phyloP scores from a whole-genome alignment of 2,113 vertebrate genomes.

The Polyodon spathula region DNA sequence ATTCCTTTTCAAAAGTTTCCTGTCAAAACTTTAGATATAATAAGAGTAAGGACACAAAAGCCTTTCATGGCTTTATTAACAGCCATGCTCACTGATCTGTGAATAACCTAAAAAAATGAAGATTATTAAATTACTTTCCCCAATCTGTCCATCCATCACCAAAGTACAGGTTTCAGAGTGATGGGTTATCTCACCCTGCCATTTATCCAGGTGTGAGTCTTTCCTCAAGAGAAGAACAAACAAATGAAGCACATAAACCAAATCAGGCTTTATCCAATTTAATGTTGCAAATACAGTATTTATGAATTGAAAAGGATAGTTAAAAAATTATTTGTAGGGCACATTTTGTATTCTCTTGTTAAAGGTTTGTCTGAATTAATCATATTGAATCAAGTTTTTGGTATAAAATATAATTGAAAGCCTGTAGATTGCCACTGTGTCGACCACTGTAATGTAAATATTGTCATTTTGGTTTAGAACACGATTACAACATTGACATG shows the following conservation, averaged over 20 bases:
- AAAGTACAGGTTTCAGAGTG: constrained; percentile 60
- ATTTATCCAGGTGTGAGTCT: constrained; percentile 39
- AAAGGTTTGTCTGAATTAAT: too few species aligned
- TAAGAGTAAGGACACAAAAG: constrained; percentile 61
- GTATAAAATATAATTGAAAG: too few species aligned
- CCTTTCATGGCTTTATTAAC: constrained; percentile 71
- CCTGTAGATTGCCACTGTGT: too few species aligned
- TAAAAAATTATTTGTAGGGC: too few species aligned
- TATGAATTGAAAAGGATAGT: too few species aligned
- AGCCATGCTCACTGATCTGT: constrained; percentile 71
- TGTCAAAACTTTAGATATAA: constrained; percentile 63
- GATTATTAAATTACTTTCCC: constrained; percentile 75
- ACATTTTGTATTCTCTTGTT: too few species aligned
- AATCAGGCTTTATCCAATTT: constrained; percentile 17
- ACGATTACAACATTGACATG: too few species aligned
- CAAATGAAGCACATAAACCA: constrained; percentile 38
- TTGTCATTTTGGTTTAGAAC: too few species aligned
- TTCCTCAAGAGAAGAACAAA: constrained; percentile 42
- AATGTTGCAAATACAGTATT: too few species aligned
- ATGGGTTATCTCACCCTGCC: constrained; percentile 67
- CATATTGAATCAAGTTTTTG: too few species aligned
- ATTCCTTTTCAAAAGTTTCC: too few species aligned
- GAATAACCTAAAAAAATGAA: constrained; percentile 66
- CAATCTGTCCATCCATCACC: constrained; percentile 74
- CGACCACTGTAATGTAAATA: too few species aligned